Conservation (phyloP, 2,888 invertebrate species). For the Andrena fulva region DNA sequence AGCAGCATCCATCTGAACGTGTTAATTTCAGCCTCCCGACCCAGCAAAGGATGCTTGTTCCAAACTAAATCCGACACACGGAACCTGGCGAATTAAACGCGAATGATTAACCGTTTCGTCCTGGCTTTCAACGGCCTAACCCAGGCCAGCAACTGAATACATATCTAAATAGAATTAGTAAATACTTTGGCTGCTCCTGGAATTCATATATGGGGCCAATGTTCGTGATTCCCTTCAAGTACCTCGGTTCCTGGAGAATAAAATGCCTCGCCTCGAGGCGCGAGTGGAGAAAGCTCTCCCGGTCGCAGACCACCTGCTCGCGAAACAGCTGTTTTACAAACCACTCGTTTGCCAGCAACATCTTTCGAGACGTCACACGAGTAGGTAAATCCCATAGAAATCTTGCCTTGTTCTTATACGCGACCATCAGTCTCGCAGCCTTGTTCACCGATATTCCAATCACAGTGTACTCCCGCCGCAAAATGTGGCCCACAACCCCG, state of each 20-base stretch:
- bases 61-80: conserved; percentile 62
- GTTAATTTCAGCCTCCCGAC: conserved; percentile 85
- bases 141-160: background rate
- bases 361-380: too few relatives aligned
- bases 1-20: conserved; percentile 72
- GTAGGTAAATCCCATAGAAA: too few relatives aligned
- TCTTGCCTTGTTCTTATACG: conserved; percentile 87
- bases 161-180: background rate
- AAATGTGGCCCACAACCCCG: conserved; percentile 90
- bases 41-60: conserved; percentile 85
- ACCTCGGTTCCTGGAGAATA: conserved; percentile 86
- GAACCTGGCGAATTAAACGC: conserved; percentile 5
- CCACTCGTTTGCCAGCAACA: too few relatives aligned
- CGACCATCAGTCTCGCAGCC: conserved; percentile 89
- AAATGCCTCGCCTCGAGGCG: conserved; percentile 88
- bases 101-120: background rate
- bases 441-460: conserved; percentile 91
- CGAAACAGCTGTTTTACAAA: too few relatives aligned
- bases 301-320: conserved; percentile 86
- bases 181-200: conserved; percentile 80
- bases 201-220: conserved; percentile 89
- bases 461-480: conserved; percentile 91
- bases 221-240: conserved; percentile 87
- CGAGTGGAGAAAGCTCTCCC: conserved; percentile 89
- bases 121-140: conserved; percentile 3